Percentiles rank a stretch among this genome's conserved stretches.
Evolutionary conservation across 1,140 invertebrate species (phyloP).

Genomic region (Agrilus planipennis): DNA sequence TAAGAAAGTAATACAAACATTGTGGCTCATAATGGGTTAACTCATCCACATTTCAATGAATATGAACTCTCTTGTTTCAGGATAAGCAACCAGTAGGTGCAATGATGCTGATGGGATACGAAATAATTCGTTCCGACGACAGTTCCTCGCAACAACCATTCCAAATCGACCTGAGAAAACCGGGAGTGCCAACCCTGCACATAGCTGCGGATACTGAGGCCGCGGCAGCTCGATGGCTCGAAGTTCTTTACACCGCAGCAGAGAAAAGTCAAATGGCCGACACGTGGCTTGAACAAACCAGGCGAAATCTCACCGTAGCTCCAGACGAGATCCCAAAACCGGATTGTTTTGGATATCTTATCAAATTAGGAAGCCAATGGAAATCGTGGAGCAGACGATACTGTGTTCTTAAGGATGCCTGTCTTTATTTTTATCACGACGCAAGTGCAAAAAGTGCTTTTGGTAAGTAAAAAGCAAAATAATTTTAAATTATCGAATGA

Average conservation of each 20-base stretch:
- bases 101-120: constrained; percentile 73
- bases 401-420: constrained; percentile 91
- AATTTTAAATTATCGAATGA: too few relatives aligned
- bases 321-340: constrained; percentile 62
- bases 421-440: constrained; percentile 87
- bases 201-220: constrained; percentile 71
- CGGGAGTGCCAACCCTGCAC: constrained; percentile 60
- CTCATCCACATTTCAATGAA: neutral
- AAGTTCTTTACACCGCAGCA: constrained; percentile 57
- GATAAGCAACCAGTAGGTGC: constrained; percentile 82
- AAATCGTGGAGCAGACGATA: constrained; percentile 84
- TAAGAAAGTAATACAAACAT: too few relatives aligned
- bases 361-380: constrained; percentile 66
- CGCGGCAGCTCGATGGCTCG: constrained; percentile 61
- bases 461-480: too few relatives aligned
- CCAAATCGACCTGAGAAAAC: constrained; percentile 64
- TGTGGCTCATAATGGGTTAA: too few relatives aligned
- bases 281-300: constrained; percentile 62
- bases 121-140: constrained; percentile 52
- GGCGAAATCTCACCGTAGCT: constrained; percentile 54
- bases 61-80: too few relatives aligned
- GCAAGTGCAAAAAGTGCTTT: constrained; percentile 73
- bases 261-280: constrained; percentile 47
- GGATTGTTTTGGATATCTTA: constrained; percentile 86
- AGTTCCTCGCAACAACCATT: constrained; percentile 38